These are phyloP conservation scores for Cataglyphis rosenhaueri DNA, from an alignment of 2,888 invertebrate species.

Conservation along the genomic window DNA sequence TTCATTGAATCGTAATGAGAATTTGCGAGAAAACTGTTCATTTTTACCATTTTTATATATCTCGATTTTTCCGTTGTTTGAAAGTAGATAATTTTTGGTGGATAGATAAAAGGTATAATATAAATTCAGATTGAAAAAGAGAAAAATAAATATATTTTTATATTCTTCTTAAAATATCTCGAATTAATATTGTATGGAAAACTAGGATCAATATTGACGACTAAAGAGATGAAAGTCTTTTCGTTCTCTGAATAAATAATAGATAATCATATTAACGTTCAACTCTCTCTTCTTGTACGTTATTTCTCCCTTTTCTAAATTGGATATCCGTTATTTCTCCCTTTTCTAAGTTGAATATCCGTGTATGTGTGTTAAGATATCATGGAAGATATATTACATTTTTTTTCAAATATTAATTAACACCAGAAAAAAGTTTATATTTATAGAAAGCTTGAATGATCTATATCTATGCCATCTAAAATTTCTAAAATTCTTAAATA, in stretches of 20 bases:
- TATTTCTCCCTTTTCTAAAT: neutral
- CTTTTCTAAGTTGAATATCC: neutral
- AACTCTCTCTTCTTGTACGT: neutral
- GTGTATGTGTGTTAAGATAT: neutral
- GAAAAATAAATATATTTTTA: neutral
- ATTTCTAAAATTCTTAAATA: neutral
- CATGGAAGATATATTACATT: neutral
- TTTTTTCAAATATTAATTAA: neutral
- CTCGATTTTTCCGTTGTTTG: neutral
- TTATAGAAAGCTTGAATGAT: neutral
- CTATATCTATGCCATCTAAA: neutral
- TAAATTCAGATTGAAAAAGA: neutral
- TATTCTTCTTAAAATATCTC: neutral
- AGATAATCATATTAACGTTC: neutral
- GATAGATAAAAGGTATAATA: neutral
- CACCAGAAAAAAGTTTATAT: neutral
- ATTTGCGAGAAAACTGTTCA: constrained; percentile 10
- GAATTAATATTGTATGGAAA: constrained; percentile 8
- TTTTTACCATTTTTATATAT: neutral
- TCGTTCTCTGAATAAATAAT: neutral
- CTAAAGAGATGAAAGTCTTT: constrained; percentile 5
- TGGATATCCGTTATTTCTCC: neutral
- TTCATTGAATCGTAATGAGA: constrained; percentile 51
- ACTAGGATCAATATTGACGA: constrained; percentile 24
- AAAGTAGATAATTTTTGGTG: neutral